phyloP scores from a whole-genome alignment of 2,888 invertebrate species.

The Andrena minutula region DNA sequence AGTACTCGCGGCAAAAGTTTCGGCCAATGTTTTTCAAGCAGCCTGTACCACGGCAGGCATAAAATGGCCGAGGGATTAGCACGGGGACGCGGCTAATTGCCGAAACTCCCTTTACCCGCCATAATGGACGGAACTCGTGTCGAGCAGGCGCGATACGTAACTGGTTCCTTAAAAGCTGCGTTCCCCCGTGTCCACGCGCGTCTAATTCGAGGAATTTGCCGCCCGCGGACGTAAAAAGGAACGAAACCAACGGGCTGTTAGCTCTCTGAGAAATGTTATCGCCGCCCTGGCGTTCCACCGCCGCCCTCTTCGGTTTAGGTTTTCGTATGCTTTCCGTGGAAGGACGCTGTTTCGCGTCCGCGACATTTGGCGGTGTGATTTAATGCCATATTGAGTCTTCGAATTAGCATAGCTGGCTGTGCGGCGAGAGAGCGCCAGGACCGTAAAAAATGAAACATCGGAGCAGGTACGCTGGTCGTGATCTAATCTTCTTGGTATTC shows the following conservation, averaged over 20 bases:
- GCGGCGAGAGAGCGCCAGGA: constrained; percentile 22
- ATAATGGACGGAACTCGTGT: constrained; percentile 44
- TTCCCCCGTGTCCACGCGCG: constrained; percentile 10
- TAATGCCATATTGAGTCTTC: constrained; percentile 59
- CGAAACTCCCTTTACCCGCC: constrained; percentile 51
- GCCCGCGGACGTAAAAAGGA: constrained; percentile 30
- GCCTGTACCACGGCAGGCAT: constrained; percentile 4
- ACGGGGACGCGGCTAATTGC: constrained; percentile 52
- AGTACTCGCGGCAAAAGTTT: not conserved
- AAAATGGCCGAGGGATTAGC: constrained; percentile 53
- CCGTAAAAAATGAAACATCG: constrained; percentile 38
- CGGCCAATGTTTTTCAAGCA: not conserved
- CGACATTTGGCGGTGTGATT: constrained; percentile 59
- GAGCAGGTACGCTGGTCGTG: constrained; percentile 36
- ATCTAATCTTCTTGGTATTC: constrained; percentile 67
- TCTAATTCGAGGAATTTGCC: constrained; percentile 65
- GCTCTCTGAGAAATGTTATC: constrained; percentile 43
- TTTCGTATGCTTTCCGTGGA: constrained; percentile 8
- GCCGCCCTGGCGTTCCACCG: constrained; percentile 6
- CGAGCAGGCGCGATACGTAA: constrained; percentile 51
- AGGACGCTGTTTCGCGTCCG: constrained; percentile 19
- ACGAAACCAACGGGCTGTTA: constrained; percentile 36
- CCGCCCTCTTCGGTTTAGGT: constrained; percentile 14
- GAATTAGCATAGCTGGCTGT: constrained; percentile 66
- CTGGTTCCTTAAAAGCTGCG: constrained; percentile 54